Conservation (phyloP, 2,113 vertebrate species). For the Entomyzon cyanotis region DNA sequence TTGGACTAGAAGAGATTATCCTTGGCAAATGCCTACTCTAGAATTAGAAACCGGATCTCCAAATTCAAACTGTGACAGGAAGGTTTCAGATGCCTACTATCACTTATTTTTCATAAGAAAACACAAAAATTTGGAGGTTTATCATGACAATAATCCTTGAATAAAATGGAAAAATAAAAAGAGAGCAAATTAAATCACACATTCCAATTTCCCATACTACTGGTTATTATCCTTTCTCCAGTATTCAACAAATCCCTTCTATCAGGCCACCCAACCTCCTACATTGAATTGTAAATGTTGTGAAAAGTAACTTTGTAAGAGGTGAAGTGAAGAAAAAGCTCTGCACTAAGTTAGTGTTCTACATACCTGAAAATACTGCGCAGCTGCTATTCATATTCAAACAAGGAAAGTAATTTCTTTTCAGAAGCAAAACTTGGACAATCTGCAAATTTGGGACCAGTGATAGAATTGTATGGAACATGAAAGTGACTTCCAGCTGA, state of each 20-base stretch:
- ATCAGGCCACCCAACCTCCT: neutral
- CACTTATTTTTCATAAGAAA: conserved; percentile 12
- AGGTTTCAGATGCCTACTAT: neutral
- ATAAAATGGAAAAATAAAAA: neutral
- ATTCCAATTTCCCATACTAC: neutral
- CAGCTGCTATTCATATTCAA: neutral
- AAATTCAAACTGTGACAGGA: neutral
- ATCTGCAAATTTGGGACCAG: neutral
- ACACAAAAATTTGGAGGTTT: neutral
- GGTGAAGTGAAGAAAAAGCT: neutral
- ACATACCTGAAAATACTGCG: neutral
- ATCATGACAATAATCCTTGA: neutral
- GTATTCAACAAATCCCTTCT: neutral
- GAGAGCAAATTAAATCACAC: neutral
- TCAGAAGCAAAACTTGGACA: neutral
- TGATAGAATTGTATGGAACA: neutral
- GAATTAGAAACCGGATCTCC: neutral
- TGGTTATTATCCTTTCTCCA: neutral
- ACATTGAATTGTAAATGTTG: neutral
- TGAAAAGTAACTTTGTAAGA: neutral
- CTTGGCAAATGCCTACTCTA: neutral
- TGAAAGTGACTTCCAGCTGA: neutral
- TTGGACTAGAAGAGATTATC: neutral
- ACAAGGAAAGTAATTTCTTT: neutral
- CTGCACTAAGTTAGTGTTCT: neutral